Percentiles rank a stretch among this genome's conserved stretches.
Conservation (phyloP, 1,140 invertebrate species). For the Hylaeus volcanicus region DNA sequence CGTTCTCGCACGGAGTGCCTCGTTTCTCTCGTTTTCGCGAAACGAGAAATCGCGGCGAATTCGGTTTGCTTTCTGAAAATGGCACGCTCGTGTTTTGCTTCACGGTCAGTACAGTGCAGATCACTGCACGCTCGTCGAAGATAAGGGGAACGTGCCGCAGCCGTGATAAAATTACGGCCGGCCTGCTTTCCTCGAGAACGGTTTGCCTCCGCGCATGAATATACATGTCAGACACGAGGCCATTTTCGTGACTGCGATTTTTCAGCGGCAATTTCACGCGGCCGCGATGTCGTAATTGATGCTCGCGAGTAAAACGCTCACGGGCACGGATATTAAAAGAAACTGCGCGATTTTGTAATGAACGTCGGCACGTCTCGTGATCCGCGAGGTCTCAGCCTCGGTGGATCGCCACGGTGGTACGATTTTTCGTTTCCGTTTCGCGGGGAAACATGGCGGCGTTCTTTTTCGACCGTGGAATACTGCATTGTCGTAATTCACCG, state of each 20-base stretch:
- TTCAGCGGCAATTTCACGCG: slow-evolving; percentile 28
- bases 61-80: not conserved
- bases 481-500: slow-evolving; percentile 32
- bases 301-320: not conserved
- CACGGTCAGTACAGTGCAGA: slow-evolving; percentile 7
- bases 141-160: not conserved
- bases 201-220: not conserved
- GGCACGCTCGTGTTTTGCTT: not conserved
- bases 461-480: slow-evolving; percentile 24
- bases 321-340: not conserved
- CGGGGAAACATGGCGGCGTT: not conserved
- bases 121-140: not conserved
- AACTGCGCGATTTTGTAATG: not conserved
- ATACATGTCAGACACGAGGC: not conserved
- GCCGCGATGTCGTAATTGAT: slow-evolving; percentile 25
- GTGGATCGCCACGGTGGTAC: not conserved
- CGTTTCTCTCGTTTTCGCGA: too few species aligned
- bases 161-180: slow-evolving; percentile 7
- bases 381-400: too few species aligned
- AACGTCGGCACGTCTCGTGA: not conserved
- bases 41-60: not conserved
- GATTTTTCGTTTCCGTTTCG: slow-evolving; percentile 29
- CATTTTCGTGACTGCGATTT: slow-evolving; percentile 5
- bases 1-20: too few species aligned
- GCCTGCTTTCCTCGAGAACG: not conserved